phyloP scores from a whole-genome alignment of 2,888 invertebrate genomes.

The Heterodera filipjevi region DNA sequence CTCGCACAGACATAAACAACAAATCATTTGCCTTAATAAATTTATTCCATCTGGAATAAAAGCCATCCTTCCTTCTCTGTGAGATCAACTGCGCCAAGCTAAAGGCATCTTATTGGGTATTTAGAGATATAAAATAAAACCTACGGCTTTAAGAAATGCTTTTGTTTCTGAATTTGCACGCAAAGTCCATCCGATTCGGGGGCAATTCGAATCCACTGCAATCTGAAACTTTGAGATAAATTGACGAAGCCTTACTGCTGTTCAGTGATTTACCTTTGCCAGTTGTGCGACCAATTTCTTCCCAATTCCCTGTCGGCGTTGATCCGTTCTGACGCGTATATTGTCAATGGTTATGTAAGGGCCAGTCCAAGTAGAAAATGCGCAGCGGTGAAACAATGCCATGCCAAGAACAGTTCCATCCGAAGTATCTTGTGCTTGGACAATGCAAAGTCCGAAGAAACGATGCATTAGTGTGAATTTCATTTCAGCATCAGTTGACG shows the following conservation, averaged over 20 bases:
- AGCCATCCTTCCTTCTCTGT: not conserved
- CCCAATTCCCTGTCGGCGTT: not conserved
- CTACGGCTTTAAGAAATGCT: not conserved
- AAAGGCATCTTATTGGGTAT: not conserved
- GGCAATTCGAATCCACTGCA: not conserved
- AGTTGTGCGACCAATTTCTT: not conserved
- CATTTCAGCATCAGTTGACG: not conserved
- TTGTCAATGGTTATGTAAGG: conserved; percentile 2
- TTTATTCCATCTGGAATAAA: not conserved
- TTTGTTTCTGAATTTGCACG: not conserved
- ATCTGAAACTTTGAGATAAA: not conserved
- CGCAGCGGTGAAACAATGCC: not conserved
- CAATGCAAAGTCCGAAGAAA: not conserved
- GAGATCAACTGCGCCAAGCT: not conserved
- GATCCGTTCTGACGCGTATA: not conserved
- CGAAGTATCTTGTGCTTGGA: not conserved
- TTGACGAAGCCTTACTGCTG: too few relatives aligned
- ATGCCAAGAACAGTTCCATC: not conserved
- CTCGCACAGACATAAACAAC: too few relatives aligned
- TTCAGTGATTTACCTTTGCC: not conserved
- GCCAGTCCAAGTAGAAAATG: not conserved
- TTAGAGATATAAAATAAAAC: not conserved
- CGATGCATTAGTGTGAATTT: not conserved
- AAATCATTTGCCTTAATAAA: too few relatives aligned
- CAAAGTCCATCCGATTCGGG: not conserved